Conservation (phyloP, 2,113 vertebrate genomes). For the Eublepharis macularius region DNA sequence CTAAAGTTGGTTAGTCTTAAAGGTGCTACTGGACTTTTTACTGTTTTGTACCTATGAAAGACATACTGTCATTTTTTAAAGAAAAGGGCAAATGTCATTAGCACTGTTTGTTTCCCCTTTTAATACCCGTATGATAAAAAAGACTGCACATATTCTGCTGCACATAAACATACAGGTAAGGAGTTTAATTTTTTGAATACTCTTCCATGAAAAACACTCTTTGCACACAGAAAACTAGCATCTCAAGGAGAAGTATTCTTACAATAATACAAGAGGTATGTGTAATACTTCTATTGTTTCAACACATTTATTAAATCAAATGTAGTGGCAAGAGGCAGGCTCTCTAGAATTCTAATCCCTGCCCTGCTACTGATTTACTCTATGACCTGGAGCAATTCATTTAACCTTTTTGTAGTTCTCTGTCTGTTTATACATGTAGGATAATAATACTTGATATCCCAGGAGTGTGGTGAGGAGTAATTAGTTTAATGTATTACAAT, state of each 20-base stretch:
- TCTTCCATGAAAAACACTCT: neutral
- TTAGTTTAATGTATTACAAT: conserved; percentile 17
- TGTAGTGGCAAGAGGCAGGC: neutral
- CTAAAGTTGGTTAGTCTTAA: too few relatives aligned
- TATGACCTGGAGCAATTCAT: conserved; percentile 10
- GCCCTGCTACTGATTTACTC: conserved; percentile 1
- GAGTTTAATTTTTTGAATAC: neutral
- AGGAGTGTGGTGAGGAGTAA: conserved; percentile 15
- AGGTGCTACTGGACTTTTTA: too few relatives aligned
- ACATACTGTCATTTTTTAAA: neutral
- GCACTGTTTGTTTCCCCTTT: conserved; percentile 41
- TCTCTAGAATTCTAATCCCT: neutral
- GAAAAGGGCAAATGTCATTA: neutral
- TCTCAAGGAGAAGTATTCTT: neutral
- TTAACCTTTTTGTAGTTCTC: conserved; percentile 19
- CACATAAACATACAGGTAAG: neutral
- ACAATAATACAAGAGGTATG: neutral
- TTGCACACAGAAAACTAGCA: neutral
- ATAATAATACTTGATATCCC: conserved; percentile 22
- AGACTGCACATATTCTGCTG: neutral
- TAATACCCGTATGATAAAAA: conserved; percentile 12
- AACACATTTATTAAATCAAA: neutral
- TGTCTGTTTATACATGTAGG: neutral
- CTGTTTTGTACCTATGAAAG: neutral
- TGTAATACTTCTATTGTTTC: neutral